Conservation (phyloP, 2,113 vertebrate species). For the Furnarius figulus region DNA sequence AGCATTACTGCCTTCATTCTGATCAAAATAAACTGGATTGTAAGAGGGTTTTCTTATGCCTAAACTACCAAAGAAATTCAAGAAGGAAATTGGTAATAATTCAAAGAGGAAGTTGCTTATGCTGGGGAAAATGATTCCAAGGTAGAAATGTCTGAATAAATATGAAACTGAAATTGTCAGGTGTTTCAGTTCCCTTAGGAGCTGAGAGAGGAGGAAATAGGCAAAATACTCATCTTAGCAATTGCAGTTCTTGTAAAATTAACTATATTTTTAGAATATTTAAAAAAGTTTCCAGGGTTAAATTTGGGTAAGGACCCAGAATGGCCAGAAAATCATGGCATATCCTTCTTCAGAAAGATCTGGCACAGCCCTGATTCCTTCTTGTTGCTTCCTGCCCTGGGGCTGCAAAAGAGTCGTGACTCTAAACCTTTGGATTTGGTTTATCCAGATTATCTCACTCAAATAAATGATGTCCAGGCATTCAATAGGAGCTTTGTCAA, state of each 20-base stretch:
- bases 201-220: not conserved
- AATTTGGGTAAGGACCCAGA: not conserved
- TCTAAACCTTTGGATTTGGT: not conserved
- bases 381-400: not conserved
- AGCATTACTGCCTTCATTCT: not conserved
- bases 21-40: not conserved
- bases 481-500: constrained; percentile 15
- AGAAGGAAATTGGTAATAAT: not conserved
- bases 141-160: not conserved
- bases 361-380: not conserved
- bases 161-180: not conserved
- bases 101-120: not conserved
- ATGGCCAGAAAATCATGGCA: not conserved
- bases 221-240: not conserved
- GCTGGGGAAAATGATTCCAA: not conserved
- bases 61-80: not conserved
- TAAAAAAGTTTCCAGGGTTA: not conserved
- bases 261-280: not conserved
- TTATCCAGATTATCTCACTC: not conserved
- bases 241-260: not conserved
- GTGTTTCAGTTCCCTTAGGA: not conserved
- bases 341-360: not conserved
- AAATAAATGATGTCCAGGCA: not conserved
- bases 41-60: not conserved
- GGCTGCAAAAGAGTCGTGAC: accelerated